Percentiles rank a stretch among this genome's conserved stretches.
Conservation (phyloP, 2,888 invertebrate species). For the Chymomyza procnemis region DNA sequence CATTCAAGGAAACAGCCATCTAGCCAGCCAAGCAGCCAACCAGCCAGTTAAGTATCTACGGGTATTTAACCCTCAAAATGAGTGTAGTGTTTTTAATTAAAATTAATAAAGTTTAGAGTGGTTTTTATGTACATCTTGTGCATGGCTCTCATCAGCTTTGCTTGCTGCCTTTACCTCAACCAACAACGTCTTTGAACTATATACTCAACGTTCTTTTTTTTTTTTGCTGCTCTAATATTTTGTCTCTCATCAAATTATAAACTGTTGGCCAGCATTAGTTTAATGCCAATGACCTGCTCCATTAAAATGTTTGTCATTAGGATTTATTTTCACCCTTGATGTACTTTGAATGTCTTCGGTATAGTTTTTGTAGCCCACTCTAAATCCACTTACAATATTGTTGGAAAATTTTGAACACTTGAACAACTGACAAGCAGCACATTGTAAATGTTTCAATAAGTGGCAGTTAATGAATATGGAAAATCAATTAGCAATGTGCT, state of each 20-base stretch:
- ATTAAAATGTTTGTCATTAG: constrained; percentile 2
- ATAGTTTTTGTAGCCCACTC: not conserved
- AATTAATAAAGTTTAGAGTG: constrained; percentile 70
- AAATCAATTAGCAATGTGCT: constrained; percentile 63
- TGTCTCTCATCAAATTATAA: constrained; percentile 17
- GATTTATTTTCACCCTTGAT: not conserved
- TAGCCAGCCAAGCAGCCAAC: not conserved
- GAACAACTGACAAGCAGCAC: constrained; percentile 53
- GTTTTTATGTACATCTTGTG: constrained; percentile 48
- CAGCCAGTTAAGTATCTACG: constrained; percentile 37
- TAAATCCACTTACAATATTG: not conserved
- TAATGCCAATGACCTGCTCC: constrained; percentile 31
- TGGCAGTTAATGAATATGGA: constrained; percentile 55
- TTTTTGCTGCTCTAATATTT: not conserved
- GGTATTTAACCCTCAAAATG: constrained; percentile 63
- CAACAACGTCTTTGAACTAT: not conserved
- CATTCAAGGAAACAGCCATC: not conserved
- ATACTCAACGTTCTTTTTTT: not conserved
- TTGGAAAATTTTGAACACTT: constrained; percentile 33
- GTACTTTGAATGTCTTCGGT: not conserved
- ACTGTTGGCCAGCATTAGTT: constrained; percentile 24
- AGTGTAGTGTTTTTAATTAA: constrained; percentile 70
- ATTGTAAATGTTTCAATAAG: constrained; percentile 59
- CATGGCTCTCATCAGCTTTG: not conserved
- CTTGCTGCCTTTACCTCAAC: not conserved